Base-by-base conservation (phyloP, 2,888 invertebrate species). In the Brachyopa scutellaris region DNA sequence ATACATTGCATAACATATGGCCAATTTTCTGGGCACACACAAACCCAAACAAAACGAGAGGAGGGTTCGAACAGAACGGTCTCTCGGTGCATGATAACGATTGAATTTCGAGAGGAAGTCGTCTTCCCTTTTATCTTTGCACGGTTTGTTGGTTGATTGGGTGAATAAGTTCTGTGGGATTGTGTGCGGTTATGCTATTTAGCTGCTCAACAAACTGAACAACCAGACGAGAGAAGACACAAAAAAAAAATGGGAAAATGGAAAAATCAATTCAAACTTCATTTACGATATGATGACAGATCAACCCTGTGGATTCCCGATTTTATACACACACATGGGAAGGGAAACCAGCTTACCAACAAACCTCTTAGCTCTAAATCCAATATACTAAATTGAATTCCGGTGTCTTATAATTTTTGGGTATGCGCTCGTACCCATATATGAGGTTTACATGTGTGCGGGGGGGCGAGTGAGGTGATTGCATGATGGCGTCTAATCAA, bases 1-100 rank as follows among this genome's bases (percentile, higher is more conserved):
- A 72, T 77, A 73, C 82, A 77, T 82, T 70, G 82, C 66, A 72
- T 82, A 82, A 77, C 82, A 82, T 82, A 82, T 82, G 82, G 82
- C 77, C 77, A 82, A 82, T 82, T 80, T 80, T 82, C 82, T 66
- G 55, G 61, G 61, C 76, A 29, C 53, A 29, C 53, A 38, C 53
- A 74, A 8, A 77, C 36, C 49, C 33, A 40, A 31, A 33, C 40
- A 9, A 7, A 19, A 38, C 1, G n/a, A 40, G 8, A 17, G 40
- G 67, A 78, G 72, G 62, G 69, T 42, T 49, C 29, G 26, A 9
- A 7, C 11, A 33, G 40, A 38, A 53, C 51, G 49, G 57, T 53
- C 49, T 57, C 21, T 7, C 13, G 33, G 17, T 51, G 49, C 42
- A 69, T 47, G 36, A 55, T 21, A 51, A 64, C 15, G 31, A 70